Evolutionary conservation across 1,140 invertebrate species (phyloP).

Genomic region (Caenorhabditis brenneri): DNA sequence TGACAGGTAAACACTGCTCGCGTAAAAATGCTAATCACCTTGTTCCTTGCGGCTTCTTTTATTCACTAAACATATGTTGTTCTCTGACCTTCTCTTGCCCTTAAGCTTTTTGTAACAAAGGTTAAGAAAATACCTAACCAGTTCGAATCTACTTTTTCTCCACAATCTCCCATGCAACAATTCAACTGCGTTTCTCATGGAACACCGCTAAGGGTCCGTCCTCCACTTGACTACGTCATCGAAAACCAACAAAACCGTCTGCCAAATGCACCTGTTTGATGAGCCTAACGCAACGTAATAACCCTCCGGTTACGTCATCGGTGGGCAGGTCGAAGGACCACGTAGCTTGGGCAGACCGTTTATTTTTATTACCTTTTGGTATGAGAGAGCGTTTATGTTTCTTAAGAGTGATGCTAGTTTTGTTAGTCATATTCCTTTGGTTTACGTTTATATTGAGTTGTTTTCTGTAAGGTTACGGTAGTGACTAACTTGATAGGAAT

Average conservation of each 20-base stretch:
- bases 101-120: too few species aligned
- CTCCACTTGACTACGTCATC: background rate
- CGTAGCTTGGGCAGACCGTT: background rate
- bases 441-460: too few species aligned
- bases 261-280: slow-evolving; percentile 38
- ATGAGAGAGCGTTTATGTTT: background rate
- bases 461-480: too few species aligned
- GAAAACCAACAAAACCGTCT: background rate
- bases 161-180: background rate
- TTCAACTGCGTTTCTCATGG: too few species aligned
- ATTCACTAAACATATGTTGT: background rate
- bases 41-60: background rate
- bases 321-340: background rate
- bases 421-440: too few species aligned
- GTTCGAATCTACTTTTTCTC: too few species aligned
- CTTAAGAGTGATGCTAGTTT: too few species aligned
- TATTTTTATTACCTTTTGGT: slow-evolving; percentile 12
- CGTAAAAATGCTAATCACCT: background rate
- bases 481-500: too few species aligned
- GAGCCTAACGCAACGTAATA: slow-evolving; percentile 25
- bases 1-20: too few species aligned
- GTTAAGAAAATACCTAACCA: too few species aligned
- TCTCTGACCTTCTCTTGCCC: background rate
- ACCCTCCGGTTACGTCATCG: background rate
- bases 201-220: background rate